Conservation (phyloP, 1,140 invertebrate genomes). For the Drosophila kikkawai region DNA sequence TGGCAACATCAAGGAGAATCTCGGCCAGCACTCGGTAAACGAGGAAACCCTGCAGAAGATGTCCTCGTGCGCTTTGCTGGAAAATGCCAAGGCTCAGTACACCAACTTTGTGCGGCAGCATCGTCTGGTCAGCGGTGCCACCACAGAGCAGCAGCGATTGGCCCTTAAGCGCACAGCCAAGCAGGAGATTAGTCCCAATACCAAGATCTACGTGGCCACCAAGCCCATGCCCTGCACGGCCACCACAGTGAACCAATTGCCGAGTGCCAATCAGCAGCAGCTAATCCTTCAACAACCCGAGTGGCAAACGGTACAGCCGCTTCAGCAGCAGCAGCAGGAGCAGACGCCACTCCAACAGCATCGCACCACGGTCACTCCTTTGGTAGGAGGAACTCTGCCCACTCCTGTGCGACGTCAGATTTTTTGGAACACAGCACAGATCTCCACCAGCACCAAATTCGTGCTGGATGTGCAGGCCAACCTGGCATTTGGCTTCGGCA, state of each 20-base stretch:
- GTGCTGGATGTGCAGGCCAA: conserved; percentile 82
- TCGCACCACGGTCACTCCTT: conserved; percentile 32
- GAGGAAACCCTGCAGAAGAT: conserved; percentile 82
- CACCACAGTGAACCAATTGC: conserved; percentile 28
- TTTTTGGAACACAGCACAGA: conserved; percentile 82
- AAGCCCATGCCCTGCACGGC: conserved; percentile 58
- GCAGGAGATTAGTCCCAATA: conserved; percentile 33
- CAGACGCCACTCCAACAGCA: conserved; percentile 20
- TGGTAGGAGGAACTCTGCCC: conserved; percentile 56
- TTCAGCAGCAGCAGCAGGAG: conserved; percentile 33
- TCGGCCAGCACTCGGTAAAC: conserved; percentile 74
- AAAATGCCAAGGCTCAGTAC: conserved; percentile 83
- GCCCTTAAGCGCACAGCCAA: conserved; percentile 69
- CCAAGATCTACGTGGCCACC: conserved; percentile 48
- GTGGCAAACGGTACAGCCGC: conserved; percentile 16
- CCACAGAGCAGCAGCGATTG: conserved; percentile 56
- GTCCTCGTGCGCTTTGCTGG: conserved; percentile 76
- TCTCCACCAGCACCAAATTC: conserved; percentile 78
- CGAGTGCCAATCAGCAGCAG: conserved; percentile 20
- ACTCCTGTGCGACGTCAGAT: conserved; percentile 77
- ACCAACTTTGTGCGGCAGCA: conserved; percentile 72
- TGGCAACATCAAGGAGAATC: conserved; percentile 82
- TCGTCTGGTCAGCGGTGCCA: conserved; percentile 21
- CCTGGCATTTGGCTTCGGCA: conserved; percentile 80
- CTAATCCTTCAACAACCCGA: conserved; percentile 19